Conservation (phyloP, 2,888 invertebrate species). For the Tachina lurida region DNA sequence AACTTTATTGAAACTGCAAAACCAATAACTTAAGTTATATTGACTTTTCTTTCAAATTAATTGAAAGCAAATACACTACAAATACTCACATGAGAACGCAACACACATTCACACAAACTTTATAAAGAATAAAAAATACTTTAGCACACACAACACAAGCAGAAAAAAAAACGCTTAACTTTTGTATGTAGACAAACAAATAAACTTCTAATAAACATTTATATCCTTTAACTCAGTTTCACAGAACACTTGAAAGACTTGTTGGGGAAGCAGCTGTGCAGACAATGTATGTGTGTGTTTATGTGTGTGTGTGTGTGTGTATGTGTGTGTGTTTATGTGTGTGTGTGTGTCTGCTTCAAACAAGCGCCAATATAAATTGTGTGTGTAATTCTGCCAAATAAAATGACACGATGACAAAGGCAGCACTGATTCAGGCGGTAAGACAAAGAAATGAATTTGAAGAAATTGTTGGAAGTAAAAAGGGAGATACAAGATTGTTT, state of each 20-base stretch:
- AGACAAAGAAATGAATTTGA: slow-evolving; percentile 13
- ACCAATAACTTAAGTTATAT: slow-evolving; percentile 29
- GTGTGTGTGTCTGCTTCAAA: slow-evolving; percentile 30
- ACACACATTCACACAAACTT: not conserved
- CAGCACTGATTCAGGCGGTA: slow-evolving; percentile 31
- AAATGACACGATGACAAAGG: slow-evolving; percentile 60
- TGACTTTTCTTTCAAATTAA: slow-evolving; percentile 63
- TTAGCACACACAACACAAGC: slow-evolving; percentile 2
- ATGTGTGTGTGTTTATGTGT: not conserved
- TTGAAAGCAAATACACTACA: slow-evolving; percentile 65
- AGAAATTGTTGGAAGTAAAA: slow-evolving; percentile 1
- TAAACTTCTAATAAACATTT: slow-evolving; percentile 62
- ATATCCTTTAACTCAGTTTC: slow-evolving; percentile 64
- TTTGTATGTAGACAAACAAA: slow-evolving; percentile 61
- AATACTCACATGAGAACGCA: slow-evolving; percentile 8
- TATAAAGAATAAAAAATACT: not conserved
- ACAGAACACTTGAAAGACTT: slow-evolving; percentile 52
- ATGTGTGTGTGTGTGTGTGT: slow-evolving; percentile 21
- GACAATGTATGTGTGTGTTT: not conserved
- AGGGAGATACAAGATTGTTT: not conserved
- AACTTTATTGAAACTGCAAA: not conserved
- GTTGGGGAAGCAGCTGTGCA: not conserved
- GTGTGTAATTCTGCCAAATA: slow-evolving; percentile 58
- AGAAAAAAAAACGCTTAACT: slow-evolving; percentile 11
- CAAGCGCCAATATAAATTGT: slow-evolving; percentile 51